Base-by-base conservation (phyloP, 2,888 invertebrate species). In the Acronicta alni region DNA sequence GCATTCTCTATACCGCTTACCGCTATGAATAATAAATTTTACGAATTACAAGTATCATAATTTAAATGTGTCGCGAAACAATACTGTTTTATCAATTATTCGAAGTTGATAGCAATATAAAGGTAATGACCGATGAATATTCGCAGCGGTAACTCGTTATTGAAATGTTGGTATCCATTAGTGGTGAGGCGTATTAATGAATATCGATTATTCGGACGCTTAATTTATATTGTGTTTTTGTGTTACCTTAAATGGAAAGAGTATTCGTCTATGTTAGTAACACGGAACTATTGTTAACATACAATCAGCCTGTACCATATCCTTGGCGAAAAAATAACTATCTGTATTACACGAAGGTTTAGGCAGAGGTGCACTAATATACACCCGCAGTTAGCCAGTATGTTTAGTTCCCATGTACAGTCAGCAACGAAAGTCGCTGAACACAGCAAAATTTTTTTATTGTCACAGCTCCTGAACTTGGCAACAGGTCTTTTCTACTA, bases 91-190 rank as follows among this genome's bases (percentile, higher is more conserved):
- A 53, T 54, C 54, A 54, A 70, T 64, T 48, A 53, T 52, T 26
- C 20, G 35, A 35, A 60, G 37, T 70, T 45, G 26, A 47, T 45
- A 43, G 44, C 57, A 56, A 57, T 67, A 61, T 43, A 37, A 51
- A 63, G 49, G 53, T 60, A 74, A 74, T 71, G 61, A 30, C 48
- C 45, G 55, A 46, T 75, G 58, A 75, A 67, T 75, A 73, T 73
- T 61, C 58, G 58, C 56, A 20, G 66, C 60, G 60, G 59, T 63
- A 57, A 65, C 62, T 67, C 66, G 58, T 64, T 72, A 71, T 73
- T 68, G 66, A 67, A 68, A 67, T 65, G 62, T 68, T 68, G 60
- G 63, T 59, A 42, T 67, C 76, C 76, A 76, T 76, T 76, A 71
- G 68, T 63, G 67, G 51, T 46, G 26, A 38, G 43, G 17, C 35